Base-by-base conservation (phyloP, 2,888 invertebrate genomes). In the Cerceris ruficornis region DNA sequence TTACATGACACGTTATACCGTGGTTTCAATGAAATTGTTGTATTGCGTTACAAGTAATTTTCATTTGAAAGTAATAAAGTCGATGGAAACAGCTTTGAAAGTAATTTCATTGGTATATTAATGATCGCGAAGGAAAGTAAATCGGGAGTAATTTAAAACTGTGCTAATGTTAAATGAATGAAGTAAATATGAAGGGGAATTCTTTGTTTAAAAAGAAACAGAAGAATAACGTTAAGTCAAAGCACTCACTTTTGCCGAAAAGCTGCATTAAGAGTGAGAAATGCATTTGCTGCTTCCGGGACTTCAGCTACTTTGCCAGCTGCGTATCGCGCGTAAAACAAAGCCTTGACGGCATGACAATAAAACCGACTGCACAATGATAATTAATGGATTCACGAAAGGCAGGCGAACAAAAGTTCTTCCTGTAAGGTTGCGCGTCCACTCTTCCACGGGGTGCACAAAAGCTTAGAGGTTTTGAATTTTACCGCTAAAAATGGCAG, bases 301-400 rank as follows among this genome's bases (percentile, higher is more conserved):
- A 76, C 62, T 61, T 65, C 60, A 82, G 70, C 70, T 74, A 80
- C 67, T 76, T 73, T 65, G 65, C 64, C 59, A 64, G 39, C 67
- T 55, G 69, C 55, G 66, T 49, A 60, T 65, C 70, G 39, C 68
- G 65, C 43, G 59, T 46, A 54, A 69, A 74, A 80, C 72, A 82
- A 82, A 76, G 77, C 66, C 70, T 41, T 62, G 57, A 57, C 66
- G 43, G 70, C 62, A 39, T 69, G 77, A 82, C 77, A 77, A 82
- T 82, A 80, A 82, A 71, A 74, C 52, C 64, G 60, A 74, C 80
- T 77, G 65, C 54, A 46, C 69, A 66, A 77, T 82, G 75, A 73
- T 80, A 82, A 83, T 83, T 80, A 83, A 83, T 80, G 82, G 73
- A 82, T 75, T 70, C 69, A 59, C 64, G 52, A 67, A 52, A n/a